phyloP scores from a whole-genome alignment of 2,113 vertebrate species.

The Daubentonia madagascariensis region DNA sequence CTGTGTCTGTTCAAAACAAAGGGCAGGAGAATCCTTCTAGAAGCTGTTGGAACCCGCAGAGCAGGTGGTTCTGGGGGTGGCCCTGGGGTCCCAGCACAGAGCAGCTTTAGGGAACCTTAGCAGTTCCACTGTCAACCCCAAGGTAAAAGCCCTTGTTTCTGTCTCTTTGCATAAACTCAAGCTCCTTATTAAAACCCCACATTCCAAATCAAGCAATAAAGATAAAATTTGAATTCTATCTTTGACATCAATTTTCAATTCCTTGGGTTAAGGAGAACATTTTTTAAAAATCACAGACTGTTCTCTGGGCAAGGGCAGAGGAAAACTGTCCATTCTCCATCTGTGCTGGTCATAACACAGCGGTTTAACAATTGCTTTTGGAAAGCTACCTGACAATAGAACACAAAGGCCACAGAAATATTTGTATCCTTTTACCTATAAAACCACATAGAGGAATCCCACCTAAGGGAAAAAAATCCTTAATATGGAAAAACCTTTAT shows the following conservation, averaged over 20 bases:
- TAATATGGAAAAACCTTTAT: rapidly evolving
- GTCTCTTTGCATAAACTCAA: rapidly evolving
- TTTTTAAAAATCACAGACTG: rapidly evolving
- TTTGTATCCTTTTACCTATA: rapidly evolving
- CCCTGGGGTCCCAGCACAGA: not conserved
- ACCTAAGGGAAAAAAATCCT: no score
- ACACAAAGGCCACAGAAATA: not conserved
- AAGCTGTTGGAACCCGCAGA: rapidly evolving
- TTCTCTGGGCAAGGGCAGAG: rapidly evolving
- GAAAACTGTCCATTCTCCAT: rapidly evolving
- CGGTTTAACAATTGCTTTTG: rapidly evolving
- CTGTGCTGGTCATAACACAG: rapidly evolving
- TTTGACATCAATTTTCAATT: not conserved
- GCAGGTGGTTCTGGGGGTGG: not conserved
- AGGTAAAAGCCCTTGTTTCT: not conserved
- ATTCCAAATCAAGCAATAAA: not conserved
- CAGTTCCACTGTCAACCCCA: not conserved
- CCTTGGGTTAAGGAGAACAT: rapidly evolving
- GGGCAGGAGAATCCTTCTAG: not conserved
- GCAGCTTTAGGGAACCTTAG: rapidly evolving
- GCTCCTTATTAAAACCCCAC: not conserved
- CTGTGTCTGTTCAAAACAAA: constrained; percentile 39
- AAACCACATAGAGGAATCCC: not conserved
- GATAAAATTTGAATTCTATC: not conserved
- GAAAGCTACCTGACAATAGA: rapidly evolving